Evolutionary conservation across 2,113 vertebrate genomes (phyloP), one percentile per base, ranked within the genome.

Genomic region (Penelope pileata): DNA sequence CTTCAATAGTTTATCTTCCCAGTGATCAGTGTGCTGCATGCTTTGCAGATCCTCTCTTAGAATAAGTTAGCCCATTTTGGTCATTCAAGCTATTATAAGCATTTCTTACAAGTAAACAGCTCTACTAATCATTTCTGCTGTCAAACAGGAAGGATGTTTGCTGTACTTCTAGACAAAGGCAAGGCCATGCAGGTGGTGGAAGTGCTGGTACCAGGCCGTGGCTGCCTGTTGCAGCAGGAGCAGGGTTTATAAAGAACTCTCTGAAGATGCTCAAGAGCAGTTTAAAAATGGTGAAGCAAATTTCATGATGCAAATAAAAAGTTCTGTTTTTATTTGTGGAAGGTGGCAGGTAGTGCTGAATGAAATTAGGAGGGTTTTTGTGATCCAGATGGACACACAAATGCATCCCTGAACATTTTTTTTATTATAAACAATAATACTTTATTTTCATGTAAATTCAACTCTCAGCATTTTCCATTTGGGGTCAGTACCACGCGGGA

Each of bases 1-100:
- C 74, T 27, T 56, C 9, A 16, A 40, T 64, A 17, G 24, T 79
- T 73, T 62, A 30, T 74, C 48, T 79, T 58, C 14, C 26, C 15
- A 42, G 43, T 0, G 6, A 29, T 53, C 12, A 59, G 34, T 1
- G 0, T 50, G 34, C 2, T 8, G 24, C 14, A 2, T 47, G 45
- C 40, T 40, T 3, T 67, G 32, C 27, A 12, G 22, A 23, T 70
- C 23, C 16, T 54, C 1, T 58, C 67, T 64, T 63, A 50, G 54
- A 68, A 68, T 66, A 16, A 16, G 27, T 64, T 58, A 7, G 12
- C 10, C 8, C 43, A 2, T 66, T 91, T 79, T n/a, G 23, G 50
- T 43, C 56, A 18, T 43, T 50, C 0, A 1, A 78, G 48, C 70
- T 69, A 26, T 62, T 62, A 17, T 6, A 42, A 18, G 19, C 11